phyloP scores from a whole-genome alignment of 1,140 invertebrate genomes.

The Papilio helenus region DNA sequence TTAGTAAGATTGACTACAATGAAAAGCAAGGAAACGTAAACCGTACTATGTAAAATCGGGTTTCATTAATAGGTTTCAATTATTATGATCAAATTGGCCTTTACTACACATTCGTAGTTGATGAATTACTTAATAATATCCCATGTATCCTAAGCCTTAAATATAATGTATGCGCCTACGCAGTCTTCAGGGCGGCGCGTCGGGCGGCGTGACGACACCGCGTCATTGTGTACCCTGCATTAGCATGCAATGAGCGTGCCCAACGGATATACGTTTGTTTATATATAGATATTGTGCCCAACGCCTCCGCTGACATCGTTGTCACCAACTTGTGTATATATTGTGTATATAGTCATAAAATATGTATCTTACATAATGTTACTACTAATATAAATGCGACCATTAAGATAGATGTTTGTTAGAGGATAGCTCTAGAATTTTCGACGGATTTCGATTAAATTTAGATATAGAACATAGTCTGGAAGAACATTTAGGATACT shows the following conservation, averaged over 20 bases:
- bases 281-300: constrained; percentile 20
- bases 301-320: constrained; percentile 9
- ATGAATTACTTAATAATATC: neutral
- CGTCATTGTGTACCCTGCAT: constrained; percentile 12
- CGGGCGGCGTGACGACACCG: constrained; percentile 29
- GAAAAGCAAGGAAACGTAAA: no score
- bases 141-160: constrained; percentile 26
- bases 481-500: no score
- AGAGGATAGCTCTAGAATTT: no score
- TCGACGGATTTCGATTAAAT: no score
- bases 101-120: no score
- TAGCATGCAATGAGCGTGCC: constrained; percentile 16
- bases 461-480: no score
- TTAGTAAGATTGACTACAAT: no score
- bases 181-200: neutral
- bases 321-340: neutral
- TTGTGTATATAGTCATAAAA: neutral
- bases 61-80: no score
- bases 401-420: no score
- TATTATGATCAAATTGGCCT: no score
- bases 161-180: constrained; percentile 31
- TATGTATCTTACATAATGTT: neutral
- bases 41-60: neutral
- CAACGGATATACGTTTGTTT: constrained; percentile 20
- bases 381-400: no score